Evolutionary conservation across 2,113 vertebrate species (phyloP).

Genomic region (Chroicocephalus ridibundus): DNA sequence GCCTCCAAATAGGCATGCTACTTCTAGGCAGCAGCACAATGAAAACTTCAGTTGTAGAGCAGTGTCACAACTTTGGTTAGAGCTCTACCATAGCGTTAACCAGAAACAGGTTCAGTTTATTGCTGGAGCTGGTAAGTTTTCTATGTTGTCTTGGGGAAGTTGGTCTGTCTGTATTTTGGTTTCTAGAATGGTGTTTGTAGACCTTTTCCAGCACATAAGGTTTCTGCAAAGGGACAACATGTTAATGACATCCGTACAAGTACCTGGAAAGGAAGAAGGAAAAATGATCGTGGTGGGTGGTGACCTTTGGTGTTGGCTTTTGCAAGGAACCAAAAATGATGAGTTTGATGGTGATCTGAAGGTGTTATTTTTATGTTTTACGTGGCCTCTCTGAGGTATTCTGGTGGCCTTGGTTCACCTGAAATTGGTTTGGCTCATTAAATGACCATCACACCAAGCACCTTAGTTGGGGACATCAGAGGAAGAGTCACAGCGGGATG

Average conservation of each 20-base stretch:
- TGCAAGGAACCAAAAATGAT: neutral
- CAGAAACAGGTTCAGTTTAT: rapidly evolving
- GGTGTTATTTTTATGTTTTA: neutral
- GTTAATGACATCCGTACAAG: neutral
- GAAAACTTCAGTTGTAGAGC: neutral
- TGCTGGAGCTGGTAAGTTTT: neutral
- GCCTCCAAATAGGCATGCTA: neutral
- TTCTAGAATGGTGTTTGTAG: neutral
- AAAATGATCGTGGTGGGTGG: neutral
- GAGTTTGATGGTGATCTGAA: neutral
- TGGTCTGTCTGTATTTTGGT: neutral
- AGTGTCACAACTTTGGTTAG: neutral
- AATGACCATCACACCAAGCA: neutral
- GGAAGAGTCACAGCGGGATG: neutral
- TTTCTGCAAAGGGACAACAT: neutral
- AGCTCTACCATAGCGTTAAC: neutral
- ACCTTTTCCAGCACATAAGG: neutral
- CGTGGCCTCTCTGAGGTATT: neutral
- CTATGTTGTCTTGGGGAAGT: neutral
- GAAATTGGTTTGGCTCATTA: neutral
- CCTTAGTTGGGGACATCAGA: neutral
- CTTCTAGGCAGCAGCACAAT: neutral
- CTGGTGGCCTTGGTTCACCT: neutral
- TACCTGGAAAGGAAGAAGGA: neutral
- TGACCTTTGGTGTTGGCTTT: neutral